Percentiles rank a stretch among this genome's conserved stretches.
Evolutionary conservation across 2,797 vertebrate species (phyloP).

Genomic region (Capromys pilorides): DNA sequence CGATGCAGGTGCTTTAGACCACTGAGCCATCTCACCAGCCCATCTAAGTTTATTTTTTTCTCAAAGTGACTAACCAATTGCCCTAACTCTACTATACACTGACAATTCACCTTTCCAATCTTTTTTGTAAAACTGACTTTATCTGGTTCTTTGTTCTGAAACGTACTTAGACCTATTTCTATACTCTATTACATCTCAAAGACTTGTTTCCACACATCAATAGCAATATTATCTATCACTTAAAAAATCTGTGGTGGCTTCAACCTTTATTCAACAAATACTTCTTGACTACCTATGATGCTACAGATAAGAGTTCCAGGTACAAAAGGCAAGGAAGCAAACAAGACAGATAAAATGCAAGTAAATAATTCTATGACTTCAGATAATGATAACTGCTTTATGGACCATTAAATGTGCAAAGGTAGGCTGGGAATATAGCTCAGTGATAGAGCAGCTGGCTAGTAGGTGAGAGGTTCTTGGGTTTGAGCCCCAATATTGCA

Average conservation of each 20-base stretch:
- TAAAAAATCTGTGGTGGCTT: not conserved
- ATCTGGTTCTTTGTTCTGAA: not conserved
- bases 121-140: not conserved
- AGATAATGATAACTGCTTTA: not conserved
- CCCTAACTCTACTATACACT: not conserved
- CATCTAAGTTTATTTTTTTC: too few relatives aligned
- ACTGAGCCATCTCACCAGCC: too few relatives aligned
- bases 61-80: not conserved
- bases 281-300: not conserved
- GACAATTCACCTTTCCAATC: not conserved
- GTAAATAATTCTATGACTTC: constrained; percentile 30
- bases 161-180: too few relatives aligned
- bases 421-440: not conserved
- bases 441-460: not conserved
- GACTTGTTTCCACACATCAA: not conserved
- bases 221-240: not conserved
- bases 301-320: not conserved
- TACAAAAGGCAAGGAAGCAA: not conserved
- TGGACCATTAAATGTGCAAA: constrained; percentile 22
- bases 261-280: not conserved
- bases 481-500: not conserved
- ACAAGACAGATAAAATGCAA: not conserved
- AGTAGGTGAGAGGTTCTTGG: not conserved
- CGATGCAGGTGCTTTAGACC: too few relatives aligned
- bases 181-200: not conserved